Conservation (phyloP, 2,888 invertebrate genomes). For the Omphaloscelis lunosa region DNA sequence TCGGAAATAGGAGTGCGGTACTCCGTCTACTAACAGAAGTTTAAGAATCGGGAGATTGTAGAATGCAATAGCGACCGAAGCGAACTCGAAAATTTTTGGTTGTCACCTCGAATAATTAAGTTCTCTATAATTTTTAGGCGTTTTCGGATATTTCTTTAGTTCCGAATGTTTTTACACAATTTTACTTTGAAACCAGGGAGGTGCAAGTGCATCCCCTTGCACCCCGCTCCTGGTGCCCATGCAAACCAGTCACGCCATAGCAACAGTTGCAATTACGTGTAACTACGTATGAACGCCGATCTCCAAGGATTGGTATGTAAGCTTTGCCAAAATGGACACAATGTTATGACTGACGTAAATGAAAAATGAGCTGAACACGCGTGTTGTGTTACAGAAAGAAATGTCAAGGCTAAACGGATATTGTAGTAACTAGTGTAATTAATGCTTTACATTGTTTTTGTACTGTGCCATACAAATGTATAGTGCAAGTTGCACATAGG, state of each 20-base stretch:
- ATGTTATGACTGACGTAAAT: background rate
- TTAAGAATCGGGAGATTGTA: no score
- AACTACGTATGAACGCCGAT: background rate
- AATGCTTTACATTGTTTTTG: background rate
- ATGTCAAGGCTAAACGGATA: constrained; percentile 1
- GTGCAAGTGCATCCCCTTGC: no score
- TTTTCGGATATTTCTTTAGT: no score
- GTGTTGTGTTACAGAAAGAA: constrained; percentile 8
- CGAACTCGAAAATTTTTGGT: no score
- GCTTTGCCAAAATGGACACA: constrained; percentile 16
- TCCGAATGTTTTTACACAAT: no score
- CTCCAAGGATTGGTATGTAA: constrained; percentile 15
- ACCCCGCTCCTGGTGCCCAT: no score
- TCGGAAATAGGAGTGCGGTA: no score
- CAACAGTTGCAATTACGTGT: background rate
- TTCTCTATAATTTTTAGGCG: no score
- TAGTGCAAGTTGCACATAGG: background rate
- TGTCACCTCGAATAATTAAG: no score
- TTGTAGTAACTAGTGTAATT: constrained; percentile 19
- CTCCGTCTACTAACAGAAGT: no score
- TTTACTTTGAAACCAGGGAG: no score
- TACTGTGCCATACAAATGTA: background rate
- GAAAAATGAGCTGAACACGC: constrained; percentile 7
- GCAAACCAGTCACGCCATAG: constrained; percentile 14
- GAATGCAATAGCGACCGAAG: no score